Conservation (phyloP, 1,140 invertebrate species). For the Atopsyche davidsoni region DNA sequence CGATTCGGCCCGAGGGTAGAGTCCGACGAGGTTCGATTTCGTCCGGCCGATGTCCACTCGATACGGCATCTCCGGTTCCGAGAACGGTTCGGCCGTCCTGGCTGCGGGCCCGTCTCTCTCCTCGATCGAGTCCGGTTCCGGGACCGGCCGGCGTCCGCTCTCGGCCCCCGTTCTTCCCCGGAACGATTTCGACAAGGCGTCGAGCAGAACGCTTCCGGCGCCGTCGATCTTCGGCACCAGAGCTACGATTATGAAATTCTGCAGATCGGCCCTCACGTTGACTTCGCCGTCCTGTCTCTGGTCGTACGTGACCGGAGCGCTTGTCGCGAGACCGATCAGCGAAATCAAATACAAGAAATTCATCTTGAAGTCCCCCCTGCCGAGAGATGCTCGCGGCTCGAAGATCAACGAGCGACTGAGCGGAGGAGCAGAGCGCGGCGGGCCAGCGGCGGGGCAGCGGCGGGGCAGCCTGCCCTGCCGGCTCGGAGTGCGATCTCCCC, state of each 20-base stretch:
- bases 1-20: constrained; percentile 24
- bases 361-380: background rate
- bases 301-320: constrained; percentile 60
- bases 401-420: constrained; percentile 21
- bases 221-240: constrained; percentile 49
- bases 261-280: constrained; percentile 57
- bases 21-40: constrained; percentile 27
- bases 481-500: too few relatives aligned
- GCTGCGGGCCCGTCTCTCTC: constrained; percentile 36
- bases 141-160: constrained; percentile 25
- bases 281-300: constrained; percentile 57
- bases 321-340: constrained; percentile 24
- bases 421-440: too few relatives aligned
- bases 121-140: constrained; percentile 32
- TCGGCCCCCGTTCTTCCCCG: constrained; percentile 23
- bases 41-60: constrained; percentile 45
- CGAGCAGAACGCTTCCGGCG: constrained; percentile 37
- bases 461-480: constrained; percentile 3
- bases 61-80: constrained; percentile 51
- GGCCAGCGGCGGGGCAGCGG: too few relatives aligned
- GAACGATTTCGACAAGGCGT: constrained; percentile 39
- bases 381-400: constrained; percentile 10
- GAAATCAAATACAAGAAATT: constrained; percentile 14
- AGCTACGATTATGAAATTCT: constrained; percentile 56
- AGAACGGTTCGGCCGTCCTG: constrained; percentile 42